phyloP scores from a whole-genome alignment of 2,888 invertebrate genomes.

The Magallana nippona region DNA sequence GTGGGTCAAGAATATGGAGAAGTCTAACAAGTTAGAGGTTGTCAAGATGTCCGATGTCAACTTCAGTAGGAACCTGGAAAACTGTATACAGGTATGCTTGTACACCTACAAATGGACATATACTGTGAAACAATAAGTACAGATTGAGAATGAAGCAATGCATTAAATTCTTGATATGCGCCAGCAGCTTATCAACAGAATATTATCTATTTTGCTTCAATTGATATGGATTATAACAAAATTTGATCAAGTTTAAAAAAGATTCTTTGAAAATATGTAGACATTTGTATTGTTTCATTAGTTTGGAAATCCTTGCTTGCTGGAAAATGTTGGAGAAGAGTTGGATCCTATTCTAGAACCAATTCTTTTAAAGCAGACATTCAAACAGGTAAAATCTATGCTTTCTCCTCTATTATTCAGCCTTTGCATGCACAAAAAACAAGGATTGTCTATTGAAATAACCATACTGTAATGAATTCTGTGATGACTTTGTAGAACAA shows the following conservation, averaged over 20 bases:
- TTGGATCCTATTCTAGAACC: slow-evolving; percentile 86
- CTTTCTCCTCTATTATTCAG: too few relatives aligned
- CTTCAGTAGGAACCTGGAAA: slow-evolving; percentile 83
- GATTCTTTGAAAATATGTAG: too few relatives aligned
- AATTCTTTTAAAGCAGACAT: slow-evolving; percentile 89
- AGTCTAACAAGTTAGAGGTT: slow-evolving; percentile 88
- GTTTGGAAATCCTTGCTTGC: slow-evolving; percentile 83
- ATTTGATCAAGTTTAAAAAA: too few relatives aligned
- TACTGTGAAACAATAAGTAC: too few relatives aligned
- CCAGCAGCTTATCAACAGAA: too few relatives aligned
- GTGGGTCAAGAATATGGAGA: slow-evolving; percentile 96
- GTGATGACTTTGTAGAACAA: slow-evolving; percentile 63
- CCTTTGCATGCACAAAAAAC: neutral
- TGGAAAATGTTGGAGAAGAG: slow-evolving; percentile 89
- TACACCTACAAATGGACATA: neutral
- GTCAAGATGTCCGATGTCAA: slow-evolving; percentile 91
- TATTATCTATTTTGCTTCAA: too few relatives aligned
- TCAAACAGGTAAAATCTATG: slow-evolving; percentile 84
- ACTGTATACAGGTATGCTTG: slow-evolving; percentile 51
- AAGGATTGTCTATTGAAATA: neutral
- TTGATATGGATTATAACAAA: too few relatives aligned
- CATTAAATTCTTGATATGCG: too few relatives aligned
- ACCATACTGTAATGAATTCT: too few relatives aligned
- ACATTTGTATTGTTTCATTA: slow-evolving; percentile 51
- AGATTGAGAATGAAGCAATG: too few relatives aligned